Base-by-base conservation (phyloP, 2,888 invertebrate species). In the Plagodis pulveraria region DNA sequence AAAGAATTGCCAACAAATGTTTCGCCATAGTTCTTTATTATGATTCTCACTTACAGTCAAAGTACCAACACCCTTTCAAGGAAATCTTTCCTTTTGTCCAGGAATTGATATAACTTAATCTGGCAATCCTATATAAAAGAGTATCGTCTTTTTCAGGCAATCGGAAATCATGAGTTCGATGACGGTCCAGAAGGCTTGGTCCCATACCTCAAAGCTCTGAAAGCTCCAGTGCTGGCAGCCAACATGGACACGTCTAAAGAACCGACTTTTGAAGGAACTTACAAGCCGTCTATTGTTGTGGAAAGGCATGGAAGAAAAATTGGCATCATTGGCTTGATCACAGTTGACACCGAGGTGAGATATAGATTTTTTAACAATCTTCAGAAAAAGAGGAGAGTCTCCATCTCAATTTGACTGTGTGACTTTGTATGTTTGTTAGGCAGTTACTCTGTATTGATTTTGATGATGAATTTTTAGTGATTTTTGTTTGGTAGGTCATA, bases 111-210 rank as follows among this genome's bases (percentile, higher is more conserved):
- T n/a, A n/a, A n/a, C n/a, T n/a, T n/a, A n/a, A n/a, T n/a, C n/a
- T n/a, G n/a, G n/a, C n/a, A n/a, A n/a, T n/a, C n/a, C n/a, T 22
- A 4, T 22, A 22, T 22, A 1, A 22, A 22, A 22, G 22, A 2
- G 1, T 22, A 22, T 22, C 22, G 22, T 22, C 22, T 12, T 42
- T 12, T 12, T 10, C 81, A 97, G 97, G 96, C 96, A 0, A 84
- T 97, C 7, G 97, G 97, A 0, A 97, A 97, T 80, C 97, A 98
- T 72, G 98, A 98, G 76, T 98, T 98, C 70, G 98, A 98, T 75
- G 94, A 96, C 63, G 95, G 94, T 0, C 92, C 97, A 0, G 93
- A 84, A 11, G 97, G 96, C 0, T 78, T 97, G 0, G 94, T 95
- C 0, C 96, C 96, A 0, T 97, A 96, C 79, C 80, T 97, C 0